phyloP scores from a whole-genome alignment of 2,797 vertebrate genomes.

The Fistularia commersonii region DNA sequence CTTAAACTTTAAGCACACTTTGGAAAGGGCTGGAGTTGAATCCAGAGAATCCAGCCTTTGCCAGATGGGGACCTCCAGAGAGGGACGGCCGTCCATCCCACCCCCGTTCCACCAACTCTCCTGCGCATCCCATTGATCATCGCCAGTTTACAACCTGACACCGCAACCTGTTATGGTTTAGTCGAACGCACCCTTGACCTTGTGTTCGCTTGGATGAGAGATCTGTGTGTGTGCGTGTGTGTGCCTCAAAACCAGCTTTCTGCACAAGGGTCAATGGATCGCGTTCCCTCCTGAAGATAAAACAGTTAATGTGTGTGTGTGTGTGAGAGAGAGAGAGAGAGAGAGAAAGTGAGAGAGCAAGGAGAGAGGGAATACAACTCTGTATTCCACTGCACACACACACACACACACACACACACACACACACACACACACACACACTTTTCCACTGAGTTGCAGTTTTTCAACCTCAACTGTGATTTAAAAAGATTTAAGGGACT shows the following conservation, averaged over 20 bases:
- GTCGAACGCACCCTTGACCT: slow-evolving; percentile 34
- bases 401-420: no score
- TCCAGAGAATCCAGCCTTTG: slow-evolving; percentile 28
- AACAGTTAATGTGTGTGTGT: no score
- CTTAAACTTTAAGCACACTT: slow-evolving; percentile 31
- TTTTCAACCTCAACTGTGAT: slow-evolving; percentile 22
- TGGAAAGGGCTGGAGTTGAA: slow-evolving; percentile 5
- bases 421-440: slow-evolving; percentile 12
- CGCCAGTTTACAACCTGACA: slow-evolving; percentile 67
- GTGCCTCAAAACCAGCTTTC: slow-evolving; percentile 53
- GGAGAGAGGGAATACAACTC: slow-evolving; percentile 3
- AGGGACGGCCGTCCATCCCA: slow-evolving; percentile 10
- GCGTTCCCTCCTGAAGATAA: slow-evolving; percentile 7
- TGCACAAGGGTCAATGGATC: slow-evolving; percentile 24
- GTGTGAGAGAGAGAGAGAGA: no score
- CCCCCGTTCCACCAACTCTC: slow-evolving; percentile 25
- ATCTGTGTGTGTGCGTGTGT: slow-evolving; percentile 10
- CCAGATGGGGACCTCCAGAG: slow-evolving; percentile 28
- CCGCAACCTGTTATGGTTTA: slow-evolving; percentile 34
- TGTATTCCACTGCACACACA: slow-evolving; percentile 29
- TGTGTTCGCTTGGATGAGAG: slow-evolving; percentile 8
- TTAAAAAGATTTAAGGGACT: neutral
- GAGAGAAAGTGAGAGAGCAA: no score
- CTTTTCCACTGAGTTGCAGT: slow-evolving; percentile 9
- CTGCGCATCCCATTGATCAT: slow-evolving; percentile 34